These are phyloP conservation scores for Petrocephalus sullivani DNA, from an alignment of 2,797 vertebrate genomes.

Conservation along the genomic window DNA sequence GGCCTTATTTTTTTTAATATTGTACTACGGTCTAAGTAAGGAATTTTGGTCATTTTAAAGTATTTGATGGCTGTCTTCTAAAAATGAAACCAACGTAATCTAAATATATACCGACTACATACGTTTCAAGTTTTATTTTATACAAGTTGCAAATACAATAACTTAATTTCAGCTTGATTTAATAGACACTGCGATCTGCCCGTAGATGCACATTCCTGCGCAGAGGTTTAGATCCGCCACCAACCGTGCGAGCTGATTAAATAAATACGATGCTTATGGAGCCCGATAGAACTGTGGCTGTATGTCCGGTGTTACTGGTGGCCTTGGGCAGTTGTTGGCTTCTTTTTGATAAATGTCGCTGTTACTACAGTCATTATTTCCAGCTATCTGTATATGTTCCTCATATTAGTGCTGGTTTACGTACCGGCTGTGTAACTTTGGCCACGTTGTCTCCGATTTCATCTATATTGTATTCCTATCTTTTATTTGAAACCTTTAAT, in stretches of 20 bases:
- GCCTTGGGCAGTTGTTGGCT: background rate
- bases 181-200: background rate
- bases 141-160: background rate
- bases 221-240: background rate
- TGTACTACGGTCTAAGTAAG: background rate
- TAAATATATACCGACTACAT: background rate
- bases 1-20: background rate
- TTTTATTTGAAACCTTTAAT: background rate
- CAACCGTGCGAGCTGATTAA: background rate
- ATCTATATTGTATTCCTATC: background rate
- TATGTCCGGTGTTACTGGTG: background rate
- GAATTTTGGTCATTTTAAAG: background rate
- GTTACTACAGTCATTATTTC: background rate
- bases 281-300: background rate
- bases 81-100: background rate
- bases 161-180: background rate
- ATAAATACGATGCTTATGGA: background rate
- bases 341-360: background rate
- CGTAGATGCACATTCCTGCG: background rate
- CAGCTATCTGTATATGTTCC: background rate
- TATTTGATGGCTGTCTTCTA: background rate
- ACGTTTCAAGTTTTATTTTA: background rate
- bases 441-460: background rate
- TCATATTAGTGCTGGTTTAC: background rate
- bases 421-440: background rate